These are phyloP conservation scores for Neolamprologus longior DNA, from an alignment of 2,113 vertebrate genomes.

Conservation along the genomic window DNA sequence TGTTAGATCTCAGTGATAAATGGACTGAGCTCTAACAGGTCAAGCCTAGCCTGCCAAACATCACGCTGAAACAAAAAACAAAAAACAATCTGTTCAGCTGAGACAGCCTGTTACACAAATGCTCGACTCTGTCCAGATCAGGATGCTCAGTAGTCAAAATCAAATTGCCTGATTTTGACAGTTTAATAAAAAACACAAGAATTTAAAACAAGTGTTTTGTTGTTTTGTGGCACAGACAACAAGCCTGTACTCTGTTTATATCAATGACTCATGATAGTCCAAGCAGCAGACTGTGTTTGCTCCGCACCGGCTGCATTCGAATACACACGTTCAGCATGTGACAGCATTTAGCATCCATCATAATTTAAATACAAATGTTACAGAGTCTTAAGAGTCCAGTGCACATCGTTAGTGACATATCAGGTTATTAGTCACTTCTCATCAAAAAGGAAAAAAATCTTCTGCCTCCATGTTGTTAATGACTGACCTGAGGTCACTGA, in stretches of 20 bases:
- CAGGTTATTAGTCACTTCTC: neutral
- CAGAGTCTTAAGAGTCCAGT: neutral
- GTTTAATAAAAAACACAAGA: neutral
- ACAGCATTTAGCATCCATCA: neutral
- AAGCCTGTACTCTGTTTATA: neutral
- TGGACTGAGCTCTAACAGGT: neutral
- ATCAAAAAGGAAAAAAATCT: neutral
- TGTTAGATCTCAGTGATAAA: neutral
- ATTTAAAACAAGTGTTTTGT: neutral
- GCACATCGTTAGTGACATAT: neutral
- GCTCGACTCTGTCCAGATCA: neutral
- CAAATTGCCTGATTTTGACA: neutral
- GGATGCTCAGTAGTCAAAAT: neutral
- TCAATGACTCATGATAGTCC: slow-evolving; percentile 35
- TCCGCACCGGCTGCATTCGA: neutral
- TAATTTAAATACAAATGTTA: neutral
- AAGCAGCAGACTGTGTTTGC: neutral
- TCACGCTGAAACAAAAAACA: neutral
- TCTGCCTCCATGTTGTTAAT: neutral
- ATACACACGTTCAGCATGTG: neutral
- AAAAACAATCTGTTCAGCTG: neutral
- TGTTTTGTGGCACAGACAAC: neutral
- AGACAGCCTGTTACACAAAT: neutral
- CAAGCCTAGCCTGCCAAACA: neutral
- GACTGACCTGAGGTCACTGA: neutral